Evolutionary conservation across 2,888 invertebrate species (phyloP).

Genomic region (Hirtodrosophila trivittata): DNA sequence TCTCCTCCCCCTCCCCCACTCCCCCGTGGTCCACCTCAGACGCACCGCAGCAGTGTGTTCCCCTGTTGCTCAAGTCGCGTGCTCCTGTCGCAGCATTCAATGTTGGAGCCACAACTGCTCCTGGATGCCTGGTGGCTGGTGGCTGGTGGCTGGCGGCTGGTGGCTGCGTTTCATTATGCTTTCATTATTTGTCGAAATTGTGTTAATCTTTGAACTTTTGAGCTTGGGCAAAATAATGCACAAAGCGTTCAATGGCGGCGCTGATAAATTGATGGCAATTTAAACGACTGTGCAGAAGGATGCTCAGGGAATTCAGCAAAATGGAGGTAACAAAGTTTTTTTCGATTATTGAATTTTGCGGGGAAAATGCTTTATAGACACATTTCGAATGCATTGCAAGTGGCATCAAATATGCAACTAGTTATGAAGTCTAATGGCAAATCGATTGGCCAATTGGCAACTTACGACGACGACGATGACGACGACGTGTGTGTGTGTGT

Average conservation of each 20-base stretch:
- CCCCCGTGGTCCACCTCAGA: neutral
- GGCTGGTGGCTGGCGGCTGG: constrained; percentile 2
- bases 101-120: neutral
- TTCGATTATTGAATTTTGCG: constrained; percentile 53
- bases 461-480: too few relatives aligned
- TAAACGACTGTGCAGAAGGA: constrained; percentile 17
- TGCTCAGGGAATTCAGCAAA: neutral
- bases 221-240: constrained; percentile 45
- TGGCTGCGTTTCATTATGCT: constrained; percentile 63
- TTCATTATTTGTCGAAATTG: constrained; percentile 75
- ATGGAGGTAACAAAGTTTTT: constrained; percentile 8
- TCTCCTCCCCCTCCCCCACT: too few relatives aligned
- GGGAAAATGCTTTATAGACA: constrained; percentile 6
- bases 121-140: neutral
- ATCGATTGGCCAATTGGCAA: constrained; percentile 16
- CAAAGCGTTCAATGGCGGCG: constrained; percentile 28
- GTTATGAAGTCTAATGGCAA: constrained; percentile 29
- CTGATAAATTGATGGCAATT: constrained; percentile 64
- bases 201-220: constrained; percentile 69
- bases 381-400: constrained; percentile 21
- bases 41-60: neutral
- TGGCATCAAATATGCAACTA: constrained; percentile 19
- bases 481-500: too few relatives aligned
- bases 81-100: constrained; percentile 14
- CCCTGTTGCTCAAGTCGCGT: constrained; percentile 12